Conservation (phyloP, 37 sponge, comb jelly and placozoan species). For the Tethya wilhelma region DNA sequence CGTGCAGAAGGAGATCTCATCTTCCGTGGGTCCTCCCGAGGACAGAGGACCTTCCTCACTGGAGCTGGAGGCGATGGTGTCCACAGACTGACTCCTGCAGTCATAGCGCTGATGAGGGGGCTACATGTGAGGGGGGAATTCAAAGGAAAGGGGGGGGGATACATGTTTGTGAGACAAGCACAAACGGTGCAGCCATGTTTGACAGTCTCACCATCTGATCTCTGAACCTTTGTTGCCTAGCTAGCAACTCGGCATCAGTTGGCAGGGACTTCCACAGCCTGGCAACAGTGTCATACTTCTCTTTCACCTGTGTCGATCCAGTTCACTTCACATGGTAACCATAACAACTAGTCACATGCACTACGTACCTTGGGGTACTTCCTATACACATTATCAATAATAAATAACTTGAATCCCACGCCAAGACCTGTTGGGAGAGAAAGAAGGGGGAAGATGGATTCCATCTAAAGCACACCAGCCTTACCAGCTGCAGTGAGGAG, state of each 20-base stretch:
- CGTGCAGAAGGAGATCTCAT: constrained; percentile 52
- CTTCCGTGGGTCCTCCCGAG: not conserved
- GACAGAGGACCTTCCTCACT: not conserved
- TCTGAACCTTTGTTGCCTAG: constrained; percentile 49
- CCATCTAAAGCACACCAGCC: too few species aligned
- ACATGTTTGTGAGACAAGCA: constrained; percentile 16
- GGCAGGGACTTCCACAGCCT: constrained; percentile 75
- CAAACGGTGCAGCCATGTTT: not conserved
- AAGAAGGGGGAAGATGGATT: too few species aligned
- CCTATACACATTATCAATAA: constrained; percentile 75
- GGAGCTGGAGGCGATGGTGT: not conserved
- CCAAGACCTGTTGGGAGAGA: constrained; percentile 41
- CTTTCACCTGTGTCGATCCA: constrained; percentile 55
- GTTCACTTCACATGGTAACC: not conserved
- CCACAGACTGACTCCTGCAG: not conserved
- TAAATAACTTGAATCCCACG: constrained; percentile 76
- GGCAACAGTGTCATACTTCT: constrained; percentile 74
- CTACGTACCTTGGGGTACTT: constrained; percentile 84
- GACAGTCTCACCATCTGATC: constrained; percentile 42
- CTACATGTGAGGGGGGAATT: not conserved
- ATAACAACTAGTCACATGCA: not conserved
- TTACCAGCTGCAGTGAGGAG: constrained; percentile 51
- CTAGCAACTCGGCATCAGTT: constrained; percentile 66
- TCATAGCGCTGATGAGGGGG: not conserved
- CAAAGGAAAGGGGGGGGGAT: not conserved